phyloP scores from a whole-genome alignment of 2,888 invertebrate species.

The Melolontha melolontha region DNA sequence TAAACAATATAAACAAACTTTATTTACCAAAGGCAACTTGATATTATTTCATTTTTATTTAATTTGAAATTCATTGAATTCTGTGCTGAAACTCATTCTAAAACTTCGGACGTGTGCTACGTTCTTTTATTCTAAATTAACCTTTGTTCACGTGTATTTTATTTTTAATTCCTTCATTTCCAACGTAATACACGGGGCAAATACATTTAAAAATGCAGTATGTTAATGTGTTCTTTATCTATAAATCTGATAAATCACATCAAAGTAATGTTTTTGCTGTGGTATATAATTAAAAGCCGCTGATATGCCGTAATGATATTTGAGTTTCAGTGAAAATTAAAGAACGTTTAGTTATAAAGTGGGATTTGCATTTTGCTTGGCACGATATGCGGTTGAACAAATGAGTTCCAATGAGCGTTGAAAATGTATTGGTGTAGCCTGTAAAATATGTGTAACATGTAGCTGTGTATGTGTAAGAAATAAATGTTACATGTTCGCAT shows the following conservation, averaged over 20 bases:
- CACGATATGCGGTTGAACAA: slow-evolving; percentile 11
- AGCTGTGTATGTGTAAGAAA: too few species aligned
- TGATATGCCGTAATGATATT: slow-evolving; percentile 5
- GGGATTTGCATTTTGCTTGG: slow-evolving; percentile 18
- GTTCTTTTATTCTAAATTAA: too few species aligned
- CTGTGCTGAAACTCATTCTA: too few species aligned
- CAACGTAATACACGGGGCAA: neutral
- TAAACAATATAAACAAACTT: too few species aligned
- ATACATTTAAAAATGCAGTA: neutral
- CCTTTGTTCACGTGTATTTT: neutral
- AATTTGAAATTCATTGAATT: too few species aligned
- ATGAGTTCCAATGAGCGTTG: too few species aligned
- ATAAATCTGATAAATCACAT: slow-evolving; percentile 13
- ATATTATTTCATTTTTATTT: too few species aligned
- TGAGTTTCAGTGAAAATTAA: slow-evolving; percentile 31
- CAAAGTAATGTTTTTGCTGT: neutral
- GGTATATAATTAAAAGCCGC: slow-evolving; percentile 7
- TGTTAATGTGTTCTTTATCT: slow-evolving; percentile 9
- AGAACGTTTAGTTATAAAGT: slow-evolving; percentile 24
- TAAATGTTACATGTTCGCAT: too few species aligned
- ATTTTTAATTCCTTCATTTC: neutral
- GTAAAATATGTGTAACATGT: too few species aligned
- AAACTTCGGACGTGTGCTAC: too few species aligned
- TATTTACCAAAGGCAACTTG: too few species aligned
- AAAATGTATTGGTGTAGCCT: too few species aligned